A percentile compares a stretch with the other conserved stretches of the same genome.
phyloP scores from a whole-genome alignment of 1,140 invertebrate genomes.

The Drosophila equinoxialis region DNA sequence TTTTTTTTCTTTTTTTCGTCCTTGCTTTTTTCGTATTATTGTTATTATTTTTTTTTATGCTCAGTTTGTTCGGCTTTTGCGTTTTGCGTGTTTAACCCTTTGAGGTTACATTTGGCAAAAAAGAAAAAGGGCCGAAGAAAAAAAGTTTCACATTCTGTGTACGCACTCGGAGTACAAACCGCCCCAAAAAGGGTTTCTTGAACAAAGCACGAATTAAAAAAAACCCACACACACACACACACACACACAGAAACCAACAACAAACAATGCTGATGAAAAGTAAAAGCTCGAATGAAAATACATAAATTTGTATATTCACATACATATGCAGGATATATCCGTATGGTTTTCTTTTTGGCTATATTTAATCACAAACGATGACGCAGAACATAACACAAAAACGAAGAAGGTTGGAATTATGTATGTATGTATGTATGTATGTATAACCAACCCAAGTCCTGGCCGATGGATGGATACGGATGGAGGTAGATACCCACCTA shows the following conservation, averaged over 20 bases:
- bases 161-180: slow-evolving; percentile 61
- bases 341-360: slow-evolving; percentile 40
- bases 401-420: slow-evolving; percentile 44
- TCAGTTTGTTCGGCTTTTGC: slow-evolving; percentile 62
- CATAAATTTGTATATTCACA: slow-evolving; percentile 34
- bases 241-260: slow-evolving; percentile 14
- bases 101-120: slow-evolving; percentile 76
- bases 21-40: slow-evolving; percentile 59
- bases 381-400: slow-evolving; percentile 53
- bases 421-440: no score
- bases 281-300: slow-evolving; percentile 73
- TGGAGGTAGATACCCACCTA: slow-evolving; percentile 36
- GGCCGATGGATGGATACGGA: slow-evolving; percentile 12
- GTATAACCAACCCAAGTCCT: slow-evolving; percentile 29
- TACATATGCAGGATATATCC: slow-evolving; percentile 33
- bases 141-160: slow-evolving; percentile 71
- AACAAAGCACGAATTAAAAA: slow-evolving; percentile 29
- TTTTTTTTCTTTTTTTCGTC: slow-evolving; percentile 34
- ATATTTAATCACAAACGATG: slow-evolving; percentile 77
- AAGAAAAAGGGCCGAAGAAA: not conserved
- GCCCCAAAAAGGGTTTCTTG: slow-evolving; percentile 74
- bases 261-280: slow-evolving; percentile 68
- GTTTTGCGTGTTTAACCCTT: slow-evolving; percentile 81
- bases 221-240: not conserved
- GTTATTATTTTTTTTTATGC: slow-evolving; percentile 57